phyloP scores from a whole-genome alignment of 2,113 vertebrate genomes.

The Glaucidium brasilianum region DNA sequence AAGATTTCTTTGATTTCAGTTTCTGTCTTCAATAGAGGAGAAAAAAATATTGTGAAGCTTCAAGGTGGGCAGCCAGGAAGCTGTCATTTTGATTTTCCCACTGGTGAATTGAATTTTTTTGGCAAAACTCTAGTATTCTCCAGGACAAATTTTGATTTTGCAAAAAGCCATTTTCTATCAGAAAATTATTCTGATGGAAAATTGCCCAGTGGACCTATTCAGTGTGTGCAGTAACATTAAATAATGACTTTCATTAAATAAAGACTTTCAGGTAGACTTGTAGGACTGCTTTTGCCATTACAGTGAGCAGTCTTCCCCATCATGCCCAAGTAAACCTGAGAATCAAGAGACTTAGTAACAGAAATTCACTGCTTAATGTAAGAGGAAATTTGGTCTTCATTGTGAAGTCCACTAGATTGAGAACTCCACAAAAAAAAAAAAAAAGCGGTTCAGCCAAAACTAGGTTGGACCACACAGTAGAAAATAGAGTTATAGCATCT shows the following conservation, averaged over 20 bases:
- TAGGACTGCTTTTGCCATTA: conserved; percentile 12
- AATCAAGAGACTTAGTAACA: neutral
- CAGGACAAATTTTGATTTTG: neutral
- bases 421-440: neutral
- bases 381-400: neutral
- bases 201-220: neutral
- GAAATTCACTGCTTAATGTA: neutral
- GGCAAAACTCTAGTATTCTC: neutral
- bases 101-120: neutral
- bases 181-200: neutral
- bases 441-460: neutral
- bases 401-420: neutral
- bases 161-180: neutral
- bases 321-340: neutral
- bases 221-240: neutral
- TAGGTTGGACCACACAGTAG: neutral
- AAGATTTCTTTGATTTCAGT: neutral
- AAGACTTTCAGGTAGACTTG: neutral
- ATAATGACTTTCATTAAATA: no score
- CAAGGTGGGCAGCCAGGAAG: neutral
- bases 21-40: neutral
- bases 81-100: neutral
- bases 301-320: neutral
- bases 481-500: neutral
- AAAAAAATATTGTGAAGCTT: neutral